These are phyloP conservation scores for Molanna angustata DNA, from an alignment of 2,888 invertebrate species.

Conservation along the genomic window DNA sequence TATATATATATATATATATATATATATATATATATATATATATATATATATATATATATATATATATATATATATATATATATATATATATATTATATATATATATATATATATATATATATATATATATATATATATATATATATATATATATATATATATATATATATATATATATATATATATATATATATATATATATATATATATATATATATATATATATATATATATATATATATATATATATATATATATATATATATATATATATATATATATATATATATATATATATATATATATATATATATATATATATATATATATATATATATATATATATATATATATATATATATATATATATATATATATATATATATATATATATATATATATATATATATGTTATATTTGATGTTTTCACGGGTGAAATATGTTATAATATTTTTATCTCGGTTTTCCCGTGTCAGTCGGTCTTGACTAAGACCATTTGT, in stretches of 20 bases:
- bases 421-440: too few relatives aligned
- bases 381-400: not conserved
- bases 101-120: not conserved
- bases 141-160: not conserved
- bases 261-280: not conserved
- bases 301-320: not conserved
- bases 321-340: not conserved
- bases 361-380: not conserved
- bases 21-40: too few relatives aligned
- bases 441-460: too few relatives aligned
- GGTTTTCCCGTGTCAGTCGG: too few relatives aligned
- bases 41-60: too few relatives aligned
- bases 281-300: not conserved
- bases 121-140: not conserved
- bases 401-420: too few relatives aligned
- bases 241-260: not conserved
- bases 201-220: not conserved
- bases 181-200: not conserved
- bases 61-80: too few relatives aligned
- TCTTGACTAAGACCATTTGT: too few relatives aligned
- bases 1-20: too few relatives aligned
- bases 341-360: not conserved
- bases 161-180: not conserved
- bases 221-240: not conserved
- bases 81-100: not conserved